Evolutionary conservation across 2,888 invertebrate genomes (phyloP), one percentile per base, ranked within the genome.

Genomic region (Plagodis pulveraria): DNA sequence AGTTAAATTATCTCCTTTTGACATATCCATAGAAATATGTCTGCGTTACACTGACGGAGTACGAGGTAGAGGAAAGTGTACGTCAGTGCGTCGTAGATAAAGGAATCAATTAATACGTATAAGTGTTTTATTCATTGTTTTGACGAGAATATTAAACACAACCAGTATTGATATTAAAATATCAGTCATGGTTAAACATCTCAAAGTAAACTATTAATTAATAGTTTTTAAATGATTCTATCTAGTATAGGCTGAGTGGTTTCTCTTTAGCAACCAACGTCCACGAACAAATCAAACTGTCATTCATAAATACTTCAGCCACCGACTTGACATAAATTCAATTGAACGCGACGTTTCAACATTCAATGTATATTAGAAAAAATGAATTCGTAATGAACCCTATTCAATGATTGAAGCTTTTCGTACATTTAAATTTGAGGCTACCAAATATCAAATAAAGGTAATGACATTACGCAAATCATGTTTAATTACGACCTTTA

Each of bases 381-480:
- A 73, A 62, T 55, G 56, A 69, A 72, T 70, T 62, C 56, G 60
- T 74, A 76, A 76, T 71, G 70, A 76, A 63, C 65, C 54, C 66
- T 67, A 71, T 75, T 77, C 69, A 73, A 6, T 6, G 36, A 8
- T 8, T 5, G 36, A 36, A 1, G 60, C 54, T 49, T 62, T 51
- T 65, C n/a, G 69, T 45, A 41, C 22, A 8, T 36, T 46, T 58
- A 41, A 38, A 38, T 54, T 12, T 22, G 11, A 40, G 34, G n/a
- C 35, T 46, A 41, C 11, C 40, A 50, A 46, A 35, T 56, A 22
- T 22, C 4, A 22, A 22, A 22, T 22, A 22, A 2, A 22, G 22
- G 22, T 22, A 22, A 22, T 4, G 22, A 22, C 22, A 22, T 22
- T 22, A 22, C 22, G 22, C 22, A 22, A 22, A 22, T 22, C 22